These are phyloP conservation scores for Strix aluco DNA, from an alignment of 2,113 vertebrate species.

Conservation along the genomic window DNA sequence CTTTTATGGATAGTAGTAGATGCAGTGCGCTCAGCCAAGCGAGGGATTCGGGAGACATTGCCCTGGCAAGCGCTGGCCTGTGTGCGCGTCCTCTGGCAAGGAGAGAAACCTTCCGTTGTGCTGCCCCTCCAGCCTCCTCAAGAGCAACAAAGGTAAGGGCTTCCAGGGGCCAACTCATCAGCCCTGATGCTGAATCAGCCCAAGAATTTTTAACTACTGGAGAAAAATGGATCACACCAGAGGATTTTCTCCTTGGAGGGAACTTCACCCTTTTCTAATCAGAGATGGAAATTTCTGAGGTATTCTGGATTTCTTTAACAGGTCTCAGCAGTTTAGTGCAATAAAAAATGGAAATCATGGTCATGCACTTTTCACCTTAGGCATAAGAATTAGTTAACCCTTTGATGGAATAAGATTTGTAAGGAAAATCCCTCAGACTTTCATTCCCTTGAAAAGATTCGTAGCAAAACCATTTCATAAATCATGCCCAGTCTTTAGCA, in stretches of 20 bases:
- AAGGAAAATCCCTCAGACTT: neutral
- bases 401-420: neutral
- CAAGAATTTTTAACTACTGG: neutral
- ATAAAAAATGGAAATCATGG: neutral
- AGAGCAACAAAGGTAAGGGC: neutral
- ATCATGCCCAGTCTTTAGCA: neutral
- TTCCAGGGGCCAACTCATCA: constrained; percentile 1
- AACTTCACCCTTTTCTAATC: neutral
- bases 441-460: neutral
- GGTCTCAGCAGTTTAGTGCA: neutral
- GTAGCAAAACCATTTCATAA: neutral
- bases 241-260: constrained; percentile 38
- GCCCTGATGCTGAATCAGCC: constrained; percentile 48
- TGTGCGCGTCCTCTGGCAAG: neutral
- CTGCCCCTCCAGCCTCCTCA: neutral
- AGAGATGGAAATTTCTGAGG: neutral
- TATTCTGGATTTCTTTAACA: neutral
- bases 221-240: neutral
- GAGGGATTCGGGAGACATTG: neutral
- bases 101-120: neutral
- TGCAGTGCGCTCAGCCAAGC: neutral
- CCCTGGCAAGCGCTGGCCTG: neutral
- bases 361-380: neutral
- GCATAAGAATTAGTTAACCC: neutral
- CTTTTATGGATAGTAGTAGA: neutral